These are phyloP conservation scores for Dromaius novaehollandiae DNA, from an alignment of 2,113 vertebrate genomes.

Conservation along the genomic window DNA sequence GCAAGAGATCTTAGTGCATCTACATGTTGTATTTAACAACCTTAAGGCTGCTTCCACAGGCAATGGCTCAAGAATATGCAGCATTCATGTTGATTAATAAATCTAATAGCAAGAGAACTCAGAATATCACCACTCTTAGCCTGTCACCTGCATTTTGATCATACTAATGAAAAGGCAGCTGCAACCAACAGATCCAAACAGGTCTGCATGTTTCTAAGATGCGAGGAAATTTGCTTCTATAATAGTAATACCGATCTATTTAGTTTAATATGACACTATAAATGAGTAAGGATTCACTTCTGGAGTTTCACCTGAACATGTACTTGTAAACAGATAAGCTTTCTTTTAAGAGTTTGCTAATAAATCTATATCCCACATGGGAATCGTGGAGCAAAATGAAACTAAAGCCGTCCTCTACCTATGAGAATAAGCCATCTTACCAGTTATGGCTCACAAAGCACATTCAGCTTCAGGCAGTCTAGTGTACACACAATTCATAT, in stretches of 20 bases:
- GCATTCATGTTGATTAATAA: neutral
- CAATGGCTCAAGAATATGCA: neutral
- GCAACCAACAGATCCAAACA: neutral
- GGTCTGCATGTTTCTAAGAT: neutral
- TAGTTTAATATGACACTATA: neutral
- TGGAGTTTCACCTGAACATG: neutral
- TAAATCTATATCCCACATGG: neutral
- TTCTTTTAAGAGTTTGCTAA: neutral
- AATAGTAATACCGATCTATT: neutral
- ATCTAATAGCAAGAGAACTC: neutral
- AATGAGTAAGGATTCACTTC: neutral
- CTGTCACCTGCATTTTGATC: neutral
- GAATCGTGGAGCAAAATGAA: neutral
- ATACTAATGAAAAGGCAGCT: neutral
- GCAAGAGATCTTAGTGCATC: neutral
- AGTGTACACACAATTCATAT: neutral
- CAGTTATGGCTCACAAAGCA: neutral
- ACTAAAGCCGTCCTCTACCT: neutral
- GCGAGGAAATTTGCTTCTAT: accelerated
- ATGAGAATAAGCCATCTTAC: neutral
- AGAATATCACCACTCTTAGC: neutral
- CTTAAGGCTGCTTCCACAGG: neutral
- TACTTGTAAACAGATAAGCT: neutral
- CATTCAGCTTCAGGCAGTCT: neutral
- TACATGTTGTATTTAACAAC: neutral